These are phyloP conservation scores for Gibbula magus DNA, from an alignment of 2,888 invertebrate species.

Conservation along the genomic window DNA sequence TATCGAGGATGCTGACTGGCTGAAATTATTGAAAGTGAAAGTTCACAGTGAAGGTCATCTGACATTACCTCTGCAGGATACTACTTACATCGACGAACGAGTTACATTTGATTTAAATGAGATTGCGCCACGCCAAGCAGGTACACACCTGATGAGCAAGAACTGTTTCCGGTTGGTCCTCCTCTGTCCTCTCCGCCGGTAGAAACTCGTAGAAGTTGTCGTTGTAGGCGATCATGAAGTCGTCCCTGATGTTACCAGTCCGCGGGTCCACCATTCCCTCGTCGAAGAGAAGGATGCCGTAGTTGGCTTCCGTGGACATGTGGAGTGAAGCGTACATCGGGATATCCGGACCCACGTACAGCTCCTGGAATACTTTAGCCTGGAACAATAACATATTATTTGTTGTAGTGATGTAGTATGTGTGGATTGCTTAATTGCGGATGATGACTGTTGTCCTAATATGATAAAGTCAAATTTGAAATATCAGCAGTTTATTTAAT, in stretches of 20 bases:
- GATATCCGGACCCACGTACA: not conserved
- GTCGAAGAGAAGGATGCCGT: not conserved
- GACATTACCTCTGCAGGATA: no score
- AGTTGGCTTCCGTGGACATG: not conserved
- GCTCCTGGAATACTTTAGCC: not conserved
- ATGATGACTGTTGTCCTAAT: no score
- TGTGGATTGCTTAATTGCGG: no score
- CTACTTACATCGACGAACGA: no score
- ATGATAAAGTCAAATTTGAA: no score
- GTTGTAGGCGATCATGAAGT: not conserved
- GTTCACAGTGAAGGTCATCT: no score
- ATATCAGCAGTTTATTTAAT: no score
- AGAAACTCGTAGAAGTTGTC: slow-evolving; percentile 7
- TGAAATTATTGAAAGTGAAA: no score
- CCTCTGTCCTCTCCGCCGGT: not conserved
- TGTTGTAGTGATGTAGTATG: no score
- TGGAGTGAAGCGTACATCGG: not conserved
- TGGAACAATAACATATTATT: not conserved
- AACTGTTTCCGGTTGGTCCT: not conserved
- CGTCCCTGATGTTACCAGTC: not conserved
- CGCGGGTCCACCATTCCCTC: not conserved
- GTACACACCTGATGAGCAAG: not conserved
- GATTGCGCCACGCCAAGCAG: no score
- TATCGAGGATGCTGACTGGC: no score
- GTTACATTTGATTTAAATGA: no score